A percentile compares a stretch with the other conserved stretches of the same genome.
Evolutionary conservation across 2,797 vertebrate genomes (phyloP).

Genomic region (Myioborus miniatus): DNA sequence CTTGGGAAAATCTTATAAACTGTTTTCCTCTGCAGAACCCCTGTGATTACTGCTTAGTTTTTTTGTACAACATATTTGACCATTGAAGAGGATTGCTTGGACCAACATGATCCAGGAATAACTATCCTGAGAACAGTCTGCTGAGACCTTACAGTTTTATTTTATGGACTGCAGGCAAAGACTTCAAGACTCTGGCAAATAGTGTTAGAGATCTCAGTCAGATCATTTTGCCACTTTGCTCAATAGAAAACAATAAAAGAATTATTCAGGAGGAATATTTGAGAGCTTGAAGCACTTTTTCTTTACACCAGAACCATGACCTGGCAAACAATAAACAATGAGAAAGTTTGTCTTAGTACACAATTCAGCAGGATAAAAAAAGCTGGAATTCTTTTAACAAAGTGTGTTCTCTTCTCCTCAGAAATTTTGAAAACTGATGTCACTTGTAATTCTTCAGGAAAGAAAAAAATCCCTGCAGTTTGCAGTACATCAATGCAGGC

Average conservation of each 20-base stretch:
- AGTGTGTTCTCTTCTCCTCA: conserved; percentile 71
- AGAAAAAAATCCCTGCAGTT: conserved; percentile 65
- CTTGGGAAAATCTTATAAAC: background rate
- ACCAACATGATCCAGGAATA: background rate
- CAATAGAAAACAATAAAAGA: conserved; percentile 23
- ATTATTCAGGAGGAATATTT: conserved; percentile 41
- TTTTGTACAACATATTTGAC: background rate
- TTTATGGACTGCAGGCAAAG: background rate
- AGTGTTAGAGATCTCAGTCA: background rate
- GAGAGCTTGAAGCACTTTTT: conserved; percentile 14
- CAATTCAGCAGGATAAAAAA: conserved; percentile 49
- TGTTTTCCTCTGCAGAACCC: background rate
- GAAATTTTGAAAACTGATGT: conserved; percentile 76
- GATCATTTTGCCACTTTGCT: conserved; percentile 10
- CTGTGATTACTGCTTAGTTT: background rate
- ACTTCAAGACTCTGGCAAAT: background rate
- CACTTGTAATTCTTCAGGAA: conserved; percentile 72
- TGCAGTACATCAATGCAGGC: conserved; percentile 70
- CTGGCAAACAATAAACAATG: conserved; percentile 72
- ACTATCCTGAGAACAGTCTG: background rate
- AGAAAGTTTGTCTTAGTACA: conserved; percentile 72
- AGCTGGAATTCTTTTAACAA: conserved; percentile 66
- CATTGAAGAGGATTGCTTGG: background rate
- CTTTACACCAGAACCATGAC: conserved; percentile 28
- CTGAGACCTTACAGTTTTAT: background rate